phyloP scores from a whole-genome alignment of 2,113 vertebrate species.

The Pogonocichla stellata region DNA sequence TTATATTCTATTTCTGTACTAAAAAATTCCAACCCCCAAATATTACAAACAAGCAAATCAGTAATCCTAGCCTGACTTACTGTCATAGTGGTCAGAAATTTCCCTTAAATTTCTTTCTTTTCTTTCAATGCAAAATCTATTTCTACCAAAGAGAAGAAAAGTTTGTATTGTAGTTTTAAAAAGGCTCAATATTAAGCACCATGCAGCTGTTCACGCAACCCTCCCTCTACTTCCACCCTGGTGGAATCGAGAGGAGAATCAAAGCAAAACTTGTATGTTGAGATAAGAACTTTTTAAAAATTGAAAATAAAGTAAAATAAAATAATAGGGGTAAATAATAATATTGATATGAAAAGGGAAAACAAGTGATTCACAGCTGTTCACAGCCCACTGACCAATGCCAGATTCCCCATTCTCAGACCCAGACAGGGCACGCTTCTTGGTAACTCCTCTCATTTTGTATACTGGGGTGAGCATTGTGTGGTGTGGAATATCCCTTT shows the following conservation, averaged over 20 bases:
- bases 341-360: neutral
- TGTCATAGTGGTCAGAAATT: neutral
- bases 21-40: neutral
- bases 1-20: neutral
- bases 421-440: fast-evolving
- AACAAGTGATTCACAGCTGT: neutral
- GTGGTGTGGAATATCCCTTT: neutral
- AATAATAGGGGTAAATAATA: neutral
- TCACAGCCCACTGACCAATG: neutral
- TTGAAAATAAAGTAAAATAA: neutral
- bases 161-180: neutral
- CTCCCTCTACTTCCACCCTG: neutral
- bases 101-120: neutral
- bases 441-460: no score
- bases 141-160: neutral
- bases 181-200: neutral
- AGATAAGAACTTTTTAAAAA: neutral
- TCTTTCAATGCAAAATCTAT: neutral
- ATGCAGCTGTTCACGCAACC: neutral
- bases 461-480: no score
- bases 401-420: neutral
- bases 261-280: neutral
- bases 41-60: neutral
- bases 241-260: fast-evolving
- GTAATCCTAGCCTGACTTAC: neutral